phyloP scores from a whole-genome alignment of 92 coral and sea anemone genomes.

The Chrysogorgia sp. region DNA sequence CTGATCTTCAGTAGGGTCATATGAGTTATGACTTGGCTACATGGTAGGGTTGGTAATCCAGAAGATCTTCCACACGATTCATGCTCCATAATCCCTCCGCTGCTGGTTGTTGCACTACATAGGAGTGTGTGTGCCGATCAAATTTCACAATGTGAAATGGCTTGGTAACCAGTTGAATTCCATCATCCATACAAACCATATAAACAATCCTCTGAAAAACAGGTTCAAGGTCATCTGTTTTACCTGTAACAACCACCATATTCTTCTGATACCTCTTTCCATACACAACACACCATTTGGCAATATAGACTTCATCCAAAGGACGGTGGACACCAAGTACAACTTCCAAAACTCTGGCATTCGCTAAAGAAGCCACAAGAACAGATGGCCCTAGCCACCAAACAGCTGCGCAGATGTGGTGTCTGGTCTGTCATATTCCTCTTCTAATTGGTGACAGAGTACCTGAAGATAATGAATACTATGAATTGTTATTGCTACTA shows the following conservation, averaged over 20 bases:
- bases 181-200: constrained; percentile 1
- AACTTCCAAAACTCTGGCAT: constrained; percentile 7
- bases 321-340: neutral
- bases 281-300: constrained; percentile 29
- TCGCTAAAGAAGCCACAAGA: neutral
- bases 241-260: constrained; percentile 12
- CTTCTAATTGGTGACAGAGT: no score
- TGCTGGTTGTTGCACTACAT: neutral
- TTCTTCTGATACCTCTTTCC: constrained; percentile 12
- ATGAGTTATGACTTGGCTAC: constrained; percentile 5
- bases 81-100: neutral
- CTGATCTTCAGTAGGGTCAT: neutral
- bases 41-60: constrained; percentile 15
- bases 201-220: constrained; percentile 8
- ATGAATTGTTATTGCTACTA: no score
- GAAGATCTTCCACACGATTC: neutral
- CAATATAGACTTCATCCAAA: constrained; percentile 16
- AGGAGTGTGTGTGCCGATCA: constrained; percentile 30
- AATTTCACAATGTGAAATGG: neutral
- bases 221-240: constrained; percentile 4
- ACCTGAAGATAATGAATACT: no score
- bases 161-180: neutral
- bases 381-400: neutral
- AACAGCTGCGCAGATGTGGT: constrained; percentile 23
- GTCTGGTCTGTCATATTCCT: neutral